Conservation (phyloP, 1,140 invertebrate species). For the Drosophila nannoptera region DNA sequence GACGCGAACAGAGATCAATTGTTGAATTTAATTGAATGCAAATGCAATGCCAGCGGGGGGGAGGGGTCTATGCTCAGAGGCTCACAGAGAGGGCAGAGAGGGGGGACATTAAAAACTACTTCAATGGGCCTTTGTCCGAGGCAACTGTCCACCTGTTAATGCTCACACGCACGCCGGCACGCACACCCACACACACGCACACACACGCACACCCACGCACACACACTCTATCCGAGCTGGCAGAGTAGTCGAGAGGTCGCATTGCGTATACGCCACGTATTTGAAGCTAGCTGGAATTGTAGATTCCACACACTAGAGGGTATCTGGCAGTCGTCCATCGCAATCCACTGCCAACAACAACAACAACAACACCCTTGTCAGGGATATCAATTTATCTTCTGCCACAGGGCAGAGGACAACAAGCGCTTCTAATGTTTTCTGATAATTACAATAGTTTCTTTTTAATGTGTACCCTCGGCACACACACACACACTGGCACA, state of each 20-base stretch:
- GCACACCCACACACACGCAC: background rate
- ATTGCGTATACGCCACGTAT: constrained; percentile 56
- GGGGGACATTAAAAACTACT: constrained; percentile 29
- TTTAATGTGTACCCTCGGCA: constrained; percentile 55
- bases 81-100: no score
- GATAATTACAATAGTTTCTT: constrained; percentile 68
- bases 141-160: constrained; percentile 36
- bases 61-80: no score
- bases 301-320: background rate
- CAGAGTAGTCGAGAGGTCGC: constrained; percentile 41
- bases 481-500: constrained; percentile 4
- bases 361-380: constrained; percentile 43
- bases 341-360: background rate
- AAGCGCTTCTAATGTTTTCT: constrained; percentile 64
- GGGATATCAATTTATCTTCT: constrained; percentile 62
- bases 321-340: constrained; percentile 4
- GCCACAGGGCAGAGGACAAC: constrained; percentile 13
- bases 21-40: no score
- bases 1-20: no score
- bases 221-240: constrained; percentile 23
- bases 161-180: constrained; percentile 8
- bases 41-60: no score
- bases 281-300: constrained; percentile 11
- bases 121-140: constrained; percentile 25
- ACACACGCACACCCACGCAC: constrained; percentile 4